phyloP scores from a whole-genome alignment of 2,113 vertebrate genomes.

The Colistium nudipinnis region DNA sequence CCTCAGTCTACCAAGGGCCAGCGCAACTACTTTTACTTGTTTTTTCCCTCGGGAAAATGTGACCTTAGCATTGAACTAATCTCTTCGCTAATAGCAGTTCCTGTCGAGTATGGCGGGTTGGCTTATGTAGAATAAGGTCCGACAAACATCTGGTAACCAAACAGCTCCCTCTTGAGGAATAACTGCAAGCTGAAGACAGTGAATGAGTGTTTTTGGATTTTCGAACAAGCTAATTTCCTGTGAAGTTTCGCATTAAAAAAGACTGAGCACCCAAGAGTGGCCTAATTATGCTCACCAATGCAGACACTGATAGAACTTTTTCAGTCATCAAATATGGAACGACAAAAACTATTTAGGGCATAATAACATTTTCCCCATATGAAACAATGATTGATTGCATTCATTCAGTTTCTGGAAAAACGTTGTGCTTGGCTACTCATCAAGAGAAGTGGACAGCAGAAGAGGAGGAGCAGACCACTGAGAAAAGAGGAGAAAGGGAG shows the following conservation, averaged over 20 bases:
- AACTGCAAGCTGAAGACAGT: neutral
- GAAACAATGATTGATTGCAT: neutral
- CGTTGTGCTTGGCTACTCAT: conserved; percentile 5
- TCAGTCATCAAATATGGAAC: neutral
- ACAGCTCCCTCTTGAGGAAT: neutral
- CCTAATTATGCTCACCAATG: neutral
- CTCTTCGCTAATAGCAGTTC: neutral
- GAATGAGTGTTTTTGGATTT: neutral
- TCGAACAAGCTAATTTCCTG: neutral
- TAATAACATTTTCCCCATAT: neutral
- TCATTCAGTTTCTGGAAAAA: conserved; percentile 5
- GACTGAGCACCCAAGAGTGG: neutral
- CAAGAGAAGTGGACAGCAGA: conserved; percentile 4
- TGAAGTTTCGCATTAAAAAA: neutral
- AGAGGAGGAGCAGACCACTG: too few species aligned
- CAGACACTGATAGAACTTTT: neutral
- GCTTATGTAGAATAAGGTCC: neutral
- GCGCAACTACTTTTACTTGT: too few species aligned
- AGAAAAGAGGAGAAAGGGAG: conserved; percentile 13
- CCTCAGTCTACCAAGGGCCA: too few species aligned
- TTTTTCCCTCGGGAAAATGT: too few species aligned
- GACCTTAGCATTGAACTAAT: too few species aligned
- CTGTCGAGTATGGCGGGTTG: neutral
- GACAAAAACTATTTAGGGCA: neutral
- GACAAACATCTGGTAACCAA: neutral